Evolutionary conservation across 1,140 invertebrate genomes (phyloP).

Genomic region (Coenobita brevimanus): DNA sequence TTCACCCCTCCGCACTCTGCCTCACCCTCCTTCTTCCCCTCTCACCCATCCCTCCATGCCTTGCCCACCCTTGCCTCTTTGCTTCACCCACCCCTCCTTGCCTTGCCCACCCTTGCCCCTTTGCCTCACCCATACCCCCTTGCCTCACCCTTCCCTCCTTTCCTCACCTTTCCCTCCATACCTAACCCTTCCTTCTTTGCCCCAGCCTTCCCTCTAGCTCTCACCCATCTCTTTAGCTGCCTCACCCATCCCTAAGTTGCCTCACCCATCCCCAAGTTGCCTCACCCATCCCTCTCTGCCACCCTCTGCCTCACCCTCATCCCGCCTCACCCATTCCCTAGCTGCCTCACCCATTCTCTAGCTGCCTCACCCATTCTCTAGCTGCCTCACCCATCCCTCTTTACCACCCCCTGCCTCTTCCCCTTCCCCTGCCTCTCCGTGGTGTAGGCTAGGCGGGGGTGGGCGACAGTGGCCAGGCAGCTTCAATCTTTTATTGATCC

Average conservation of each 20-base stretch:
- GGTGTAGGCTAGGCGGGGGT: conserved; percentile 10
- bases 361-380: too few relatives aligned
- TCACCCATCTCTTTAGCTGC: background rate
- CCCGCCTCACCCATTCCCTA: too few relatives aligned
- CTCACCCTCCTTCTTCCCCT: background rate
- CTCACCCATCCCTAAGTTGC: background rate
- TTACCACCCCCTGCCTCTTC: too few relatives aligned
- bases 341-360: too few relatives aligned
- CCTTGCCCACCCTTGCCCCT: background rate
- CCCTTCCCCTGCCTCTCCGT: background rate
- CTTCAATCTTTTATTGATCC: conserved; percentile 62
- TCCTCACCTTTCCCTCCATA: background rate
- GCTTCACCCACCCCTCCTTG: background rate
- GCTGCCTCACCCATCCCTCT: too few relatives aligned
- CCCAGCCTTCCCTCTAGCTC: too few relatives aligned
- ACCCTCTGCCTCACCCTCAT: too few relatives aligned
- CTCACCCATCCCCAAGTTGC: too few relatives aligned
- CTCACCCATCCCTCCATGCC: background rate
- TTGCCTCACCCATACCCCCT: background rate
- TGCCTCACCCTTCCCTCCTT: background rate
- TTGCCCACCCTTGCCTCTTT: background rate
- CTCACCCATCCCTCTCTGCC: too few relatives aligned
- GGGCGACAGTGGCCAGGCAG: conserved; percentile 46
- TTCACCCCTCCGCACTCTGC: background rate
- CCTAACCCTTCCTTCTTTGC: background rate